Percentiles rank a stretch among this genome's conserved stretches.
phyloP scores from a whole-genome alignment of 2,888 invertebrate genomes.

The Xylophagus ater region DNA sequence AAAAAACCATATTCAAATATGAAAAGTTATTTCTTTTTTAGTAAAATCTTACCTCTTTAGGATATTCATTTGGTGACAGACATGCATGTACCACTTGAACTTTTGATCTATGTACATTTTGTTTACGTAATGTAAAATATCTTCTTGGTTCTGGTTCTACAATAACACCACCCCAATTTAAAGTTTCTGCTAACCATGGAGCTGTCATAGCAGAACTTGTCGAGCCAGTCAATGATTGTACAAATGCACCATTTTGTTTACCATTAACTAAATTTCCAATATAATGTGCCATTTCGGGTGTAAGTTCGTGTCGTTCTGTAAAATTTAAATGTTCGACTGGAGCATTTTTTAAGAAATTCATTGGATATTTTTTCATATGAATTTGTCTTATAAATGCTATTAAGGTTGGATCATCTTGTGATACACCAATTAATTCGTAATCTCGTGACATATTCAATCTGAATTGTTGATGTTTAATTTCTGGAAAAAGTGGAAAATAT shows the following conservation, averaged over 20 bases:
- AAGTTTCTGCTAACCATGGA: slow-evolving; percentile 56
- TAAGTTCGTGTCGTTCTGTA: slow-evolving; percentile 29
- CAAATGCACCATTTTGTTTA: slow-evolving; percentile 54
- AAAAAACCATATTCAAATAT: background rate
- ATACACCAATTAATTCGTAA: slow-evolving; percentile 59
- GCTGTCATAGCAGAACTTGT: slow-evolving; percentile 52
- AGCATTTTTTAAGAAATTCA: slow-evolving; percentile 28
- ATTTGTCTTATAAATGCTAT: slow-evolving; percentile 64
- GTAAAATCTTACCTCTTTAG: slow-evolving; percentile 53
- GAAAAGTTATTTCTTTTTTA: background rate
- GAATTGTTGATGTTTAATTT: slow-evolving; percentile 64
- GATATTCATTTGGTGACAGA: slow-evolving; percentile 63
- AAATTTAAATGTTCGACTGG: slow-evolving; percentile 27
- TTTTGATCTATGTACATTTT: slow-evolving; percentile 45
- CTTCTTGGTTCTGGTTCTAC: slow-evolving; percentile 68
- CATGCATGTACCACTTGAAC: slow-evolving; percentile 65
- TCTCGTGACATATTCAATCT: slow-evolving; percentile 69
- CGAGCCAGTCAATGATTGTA: slow-evolving; percentile 53
- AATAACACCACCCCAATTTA: slow-evolving; percentile 64
- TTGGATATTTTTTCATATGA: slow-evolving; percentile 46
- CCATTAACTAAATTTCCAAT: slow-evolving; percentile 33
- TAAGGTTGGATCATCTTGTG: slow-evolving; percentile 63
- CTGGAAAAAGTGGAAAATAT: too few species aligned
- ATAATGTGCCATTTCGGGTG: slow-evolving; percentile 33
- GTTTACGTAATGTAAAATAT: slow-evolving; percentile 53